Base-by-base conservation (phyloP, 2,797 vertebrate genomes). In the Cottoperca gobio region DNA sequence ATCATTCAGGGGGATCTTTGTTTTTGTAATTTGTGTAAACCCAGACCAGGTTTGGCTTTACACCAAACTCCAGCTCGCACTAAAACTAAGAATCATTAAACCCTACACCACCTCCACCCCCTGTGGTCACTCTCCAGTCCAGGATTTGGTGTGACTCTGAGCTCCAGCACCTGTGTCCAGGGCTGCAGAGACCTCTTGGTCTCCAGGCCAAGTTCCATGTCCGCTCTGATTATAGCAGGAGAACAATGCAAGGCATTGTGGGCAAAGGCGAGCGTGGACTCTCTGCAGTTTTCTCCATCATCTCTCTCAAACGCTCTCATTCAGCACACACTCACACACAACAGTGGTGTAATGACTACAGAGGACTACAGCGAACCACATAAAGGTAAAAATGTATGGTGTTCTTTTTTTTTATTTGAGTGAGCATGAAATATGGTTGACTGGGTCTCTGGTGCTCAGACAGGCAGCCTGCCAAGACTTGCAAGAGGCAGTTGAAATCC, bases 161-260 rank as follows among this genome's bases (percentile, higher is more conserved):
- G 87, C 87, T 84, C 69, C 84, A 89, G 91, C 93, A 95, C 94
- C 94, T 95, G 94, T 92, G 94, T 92, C 84, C 92, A 88, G 89
- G 85, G 78, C 92, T 89, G 91, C 85, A 76, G 88, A 91, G 93
- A 94, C 90, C 86, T 91, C 88, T 91, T 40, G 81, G 78, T 86
- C 89, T 91, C 76, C 85, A 90, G 83, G 93, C 93, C 92, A 93
- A 94, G 89, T 93, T 92, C 91, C 91, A 90, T 93, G 94, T 94
- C 93, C 92, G 88, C 93, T 91, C 91, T 91, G 93, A 95, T 94
- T 94, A 93, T 90, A 89, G 90, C 79, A 75, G 72, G 67, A 73
- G 89, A 95, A 95, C 95, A 95, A 95, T 95, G 92, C 37, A 31
- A 85, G 73, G 88, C 91, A 95, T 95, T 95, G 94, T 95, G 88